Evolutionary conservation across 2,797 vertebrate genomes (phyloP), one percentile per base, ranked within the genome.

Genomic region (Mastacembelus armatus): DNA sequence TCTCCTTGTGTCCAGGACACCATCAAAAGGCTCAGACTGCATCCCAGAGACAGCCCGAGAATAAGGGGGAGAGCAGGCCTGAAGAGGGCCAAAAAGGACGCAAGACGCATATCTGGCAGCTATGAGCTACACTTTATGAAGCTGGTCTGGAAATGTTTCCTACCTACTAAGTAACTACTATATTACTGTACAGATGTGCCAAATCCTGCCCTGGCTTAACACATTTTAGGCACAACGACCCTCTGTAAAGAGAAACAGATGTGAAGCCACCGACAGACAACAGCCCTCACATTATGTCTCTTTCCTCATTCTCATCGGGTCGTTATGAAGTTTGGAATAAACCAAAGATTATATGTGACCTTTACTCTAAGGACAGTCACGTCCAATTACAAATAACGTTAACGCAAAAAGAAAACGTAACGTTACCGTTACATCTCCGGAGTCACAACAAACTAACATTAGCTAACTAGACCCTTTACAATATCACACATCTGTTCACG

Each of bases 41-140:
- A 99, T 8, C 98, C 98, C 66, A 99, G 86, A 32, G 97, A 99
- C 15, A 99, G 92, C 19, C 98, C 98, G 27, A 99, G 92, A 79
- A 99, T 93, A 2, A 99, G 95, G 39, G 98, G 98, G 19, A 98
- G 88, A 6, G 93, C 95, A 52, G 98, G 96, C 78, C 96, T 94
- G 87, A 97, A 94, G 74, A 96, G 72, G 62, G 93, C 94, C 84
- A 99, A n/a, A 3, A 96, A 73, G 27, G 95, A 92, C 1, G 93
- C 94, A 18, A 96, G 79, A 9, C 96, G 94, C 95, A 97, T 96
- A 22, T 84, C 74, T 88, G 69, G 21, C 2, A 27, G 40, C 22
- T 65, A 15, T 2, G 43, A 62, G 57, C 47, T 35, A 30, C 59
- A 51, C 48, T 49, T 19, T 36, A 27, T 18, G 47, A 38, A 33